Percentiles rank a stretch among this genome's conserved stretches.
phyloP scores from a whole-genome alignment of 1,140 invertebrate genomes.

The Calliopsis andreniformis region DNA sequence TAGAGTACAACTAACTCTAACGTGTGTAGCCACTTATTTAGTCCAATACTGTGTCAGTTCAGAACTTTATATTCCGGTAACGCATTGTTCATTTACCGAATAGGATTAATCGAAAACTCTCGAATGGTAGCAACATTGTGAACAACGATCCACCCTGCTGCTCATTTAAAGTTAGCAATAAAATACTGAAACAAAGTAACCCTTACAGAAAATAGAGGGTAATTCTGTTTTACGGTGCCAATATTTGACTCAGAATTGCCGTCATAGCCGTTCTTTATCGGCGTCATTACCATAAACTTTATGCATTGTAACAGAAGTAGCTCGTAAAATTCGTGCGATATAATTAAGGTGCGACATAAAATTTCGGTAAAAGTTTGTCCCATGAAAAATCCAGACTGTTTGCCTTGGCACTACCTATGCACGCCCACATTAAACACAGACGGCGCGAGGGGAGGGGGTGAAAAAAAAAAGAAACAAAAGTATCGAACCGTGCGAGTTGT shows the following conservation, averaged over 20 bases:
- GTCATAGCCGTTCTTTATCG: neutral
- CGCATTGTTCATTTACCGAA: too few relatives aligned
- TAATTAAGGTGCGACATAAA: constrained; percentile 18
- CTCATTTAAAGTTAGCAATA: neutral
- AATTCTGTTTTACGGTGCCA: neutral
- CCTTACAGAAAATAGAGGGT: neutral
- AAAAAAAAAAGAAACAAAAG: neutral
- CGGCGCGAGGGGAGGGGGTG: neutral
- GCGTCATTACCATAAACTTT: constrained; percentile 18
- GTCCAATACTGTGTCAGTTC: too few relatives aligned
- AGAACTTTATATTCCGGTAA: too few relatives aligned
- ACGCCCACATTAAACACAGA: neutral
- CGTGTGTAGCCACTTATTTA: too few relatives aligned
- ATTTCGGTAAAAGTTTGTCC: neutral
- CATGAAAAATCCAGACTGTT: neutral
- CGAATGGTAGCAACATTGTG: too few relatives aligned
- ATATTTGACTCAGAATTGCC: constrained; percentile 12
- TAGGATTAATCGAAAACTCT: too few relatives aligned
- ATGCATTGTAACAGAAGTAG: neutral
- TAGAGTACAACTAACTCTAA: too few relatives aligned
- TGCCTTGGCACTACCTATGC: neutral
- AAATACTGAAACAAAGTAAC: neutral
- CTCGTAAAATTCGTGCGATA: neutral
- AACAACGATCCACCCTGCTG: too few relatives aligned
- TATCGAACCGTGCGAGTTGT: constrained; percentile 26